A percentile compares a stretch with the other conserved stretches of the same genome.
Conservation (phyloP, 2,888 invertebrate genomes). For the Epirrita christyi region DNA sequence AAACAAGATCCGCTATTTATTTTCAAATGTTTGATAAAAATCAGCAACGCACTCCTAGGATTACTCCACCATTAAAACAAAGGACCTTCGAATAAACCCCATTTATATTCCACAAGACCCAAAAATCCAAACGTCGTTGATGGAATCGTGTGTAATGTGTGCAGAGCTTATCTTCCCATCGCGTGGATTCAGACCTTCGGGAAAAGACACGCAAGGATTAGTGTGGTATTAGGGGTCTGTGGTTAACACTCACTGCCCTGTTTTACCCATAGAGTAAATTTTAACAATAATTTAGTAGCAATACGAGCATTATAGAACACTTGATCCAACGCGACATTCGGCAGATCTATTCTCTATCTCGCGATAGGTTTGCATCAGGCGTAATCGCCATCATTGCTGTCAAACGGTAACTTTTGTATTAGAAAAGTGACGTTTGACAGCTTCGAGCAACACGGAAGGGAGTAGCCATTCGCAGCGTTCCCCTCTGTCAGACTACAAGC, state of each 20-base stretch:
- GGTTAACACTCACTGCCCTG: slow-evolving; percentile 40
- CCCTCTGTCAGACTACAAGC: no score
- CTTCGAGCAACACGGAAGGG: no score
- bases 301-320: no score
- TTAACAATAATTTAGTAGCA: not conserved
- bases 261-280: slow-evolving; percentile 7
- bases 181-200: slow-evolving; percentile 17
- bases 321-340: no score
- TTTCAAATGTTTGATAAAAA: slow-evolving; percentile 16
- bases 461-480: no score
- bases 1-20: no score
- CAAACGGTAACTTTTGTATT: no score
- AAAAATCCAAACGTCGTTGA: slow-evolving; percentile 22
- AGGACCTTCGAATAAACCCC: slow-evolving; percentile 19
- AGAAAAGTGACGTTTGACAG: no score
- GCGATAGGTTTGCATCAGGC: no score
- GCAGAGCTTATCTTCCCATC: slow-evolving; percentile 28
- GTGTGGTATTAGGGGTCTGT: slow-evolving; percentile 47
- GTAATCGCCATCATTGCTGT: no score
- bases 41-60: slow-evolving; percentile 13
- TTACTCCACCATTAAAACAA: slow-evolving; percentile 29
- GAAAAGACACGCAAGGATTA: slow-evolving; percentile 59
- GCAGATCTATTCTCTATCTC: no score
- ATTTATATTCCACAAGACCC: slow-evolving; percentile 25
- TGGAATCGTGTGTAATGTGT: slow-evolving; percentile 44